Conservation (phyloP, 2,113 vertebrate genomes). For the Misgurnus mizolepis region DNA sequence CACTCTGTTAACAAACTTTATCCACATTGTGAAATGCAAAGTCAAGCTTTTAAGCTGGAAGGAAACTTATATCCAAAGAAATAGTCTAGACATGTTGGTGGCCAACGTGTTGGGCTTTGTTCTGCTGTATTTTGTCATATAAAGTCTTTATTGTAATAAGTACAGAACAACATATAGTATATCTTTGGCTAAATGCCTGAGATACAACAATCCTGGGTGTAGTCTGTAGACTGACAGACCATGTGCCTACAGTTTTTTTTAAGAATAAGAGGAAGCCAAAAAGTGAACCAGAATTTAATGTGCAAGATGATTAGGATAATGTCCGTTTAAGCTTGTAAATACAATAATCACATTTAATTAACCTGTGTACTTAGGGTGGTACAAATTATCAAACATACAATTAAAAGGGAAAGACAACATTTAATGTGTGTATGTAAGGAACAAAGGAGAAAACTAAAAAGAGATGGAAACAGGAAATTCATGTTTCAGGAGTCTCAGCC, state of each 20-base stretch:
- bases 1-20: background rate
- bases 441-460: too few relatives aligned
- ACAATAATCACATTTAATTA: background rate
- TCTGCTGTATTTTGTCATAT: background rate
- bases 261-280: background rate
- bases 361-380: background rate
- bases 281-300: background rate
- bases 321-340: background rate
- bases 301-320: too few relatives aligned
- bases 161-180: background rate
- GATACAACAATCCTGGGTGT: background rate
- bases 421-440: too few relatives aligned
- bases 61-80: background rate
- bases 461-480: too few relatives aligned
- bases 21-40: conserved; percentile 4
- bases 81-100: background rate
- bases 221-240: background rate
- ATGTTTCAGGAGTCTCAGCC: too few relatives aligned
- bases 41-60: background rate
- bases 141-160: background rate
- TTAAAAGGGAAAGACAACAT: background rate
- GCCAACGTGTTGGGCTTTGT: background rate
- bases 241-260: background rate
- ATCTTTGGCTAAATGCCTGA: background rate
- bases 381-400: background rate